Evolutionary conservation across 2,797 vertebrate species (phyloP).

Genomic region (Poeciliopsis turneri): DNA sequence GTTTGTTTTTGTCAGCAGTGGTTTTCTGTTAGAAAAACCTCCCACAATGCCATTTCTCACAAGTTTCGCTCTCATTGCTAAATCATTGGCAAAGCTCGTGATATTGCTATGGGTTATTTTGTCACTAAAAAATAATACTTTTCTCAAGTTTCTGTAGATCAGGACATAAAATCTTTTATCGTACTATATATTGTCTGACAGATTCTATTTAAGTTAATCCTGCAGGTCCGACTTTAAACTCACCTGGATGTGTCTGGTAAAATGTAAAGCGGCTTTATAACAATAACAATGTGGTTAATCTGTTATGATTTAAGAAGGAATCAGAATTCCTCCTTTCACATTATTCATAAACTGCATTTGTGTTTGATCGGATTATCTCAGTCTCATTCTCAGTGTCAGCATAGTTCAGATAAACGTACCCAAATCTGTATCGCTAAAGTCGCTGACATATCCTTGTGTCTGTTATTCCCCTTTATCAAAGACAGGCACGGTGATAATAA

Average conservation of each 20-base stretch:
- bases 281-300: not conserved
- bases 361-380: not conserved
- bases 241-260: not conserved
- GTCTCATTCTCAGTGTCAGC: conserved; percentile 23
- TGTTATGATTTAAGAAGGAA: not conserved
- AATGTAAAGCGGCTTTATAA: not conserved
- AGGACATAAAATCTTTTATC: not conserved
- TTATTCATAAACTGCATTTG: not conserved
- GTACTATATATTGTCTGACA: not conserved
- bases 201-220: not conserved
- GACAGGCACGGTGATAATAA: conserved; percentile 56
- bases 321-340: not conserved
- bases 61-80: not conserved
- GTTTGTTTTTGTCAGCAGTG: not conserved
- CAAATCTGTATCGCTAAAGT: conserved; percentile 23
- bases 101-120: not conserved
- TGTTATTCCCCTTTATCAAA: conserved; percentile 53
- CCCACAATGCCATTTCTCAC: not conserved
- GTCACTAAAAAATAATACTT: not conserved
- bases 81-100: not conserved
- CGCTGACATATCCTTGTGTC: conserved; percentile 44
- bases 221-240: not conserved
- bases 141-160: not conserved
- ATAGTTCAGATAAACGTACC: conserved; percentile 41
- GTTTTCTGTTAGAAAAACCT: not conserved